These are phyloP conservation scores for Saturnia pavonia DNA, from an alignment of 2,888 invertebrate genomes.

Conservation along the genomic window DNA sequence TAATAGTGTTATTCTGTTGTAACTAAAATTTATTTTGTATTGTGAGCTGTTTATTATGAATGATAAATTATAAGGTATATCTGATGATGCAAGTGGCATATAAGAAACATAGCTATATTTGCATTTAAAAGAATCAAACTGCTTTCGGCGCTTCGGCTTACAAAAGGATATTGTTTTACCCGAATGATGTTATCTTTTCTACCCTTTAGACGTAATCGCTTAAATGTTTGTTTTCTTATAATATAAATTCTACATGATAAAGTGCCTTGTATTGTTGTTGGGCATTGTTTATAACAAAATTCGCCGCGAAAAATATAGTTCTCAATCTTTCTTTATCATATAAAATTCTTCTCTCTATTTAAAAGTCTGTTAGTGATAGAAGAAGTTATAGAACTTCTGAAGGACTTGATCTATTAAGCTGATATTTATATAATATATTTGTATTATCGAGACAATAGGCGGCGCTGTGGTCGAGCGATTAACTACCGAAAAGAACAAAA, in stretches of 20 bases:
- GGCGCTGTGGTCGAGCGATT: no score
- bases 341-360: no score
- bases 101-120: not conserved
- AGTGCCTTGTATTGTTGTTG: no score
- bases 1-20: no score
- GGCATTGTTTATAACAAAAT: not conserved
- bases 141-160: constrained; percentile 3
- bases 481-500: no score
- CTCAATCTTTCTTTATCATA: no score
- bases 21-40: not conserved
- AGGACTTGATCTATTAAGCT: no score
- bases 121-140: not conserved
- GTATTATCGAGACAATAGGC: no score
- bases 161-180: constrained; percentile 6
- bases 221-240: not conserved
- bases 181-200: not conserved
- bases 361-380: no score
- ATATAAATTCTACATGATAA: constrained; percentile 1
- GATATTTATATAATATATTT: no score
- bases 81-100: not conserved
- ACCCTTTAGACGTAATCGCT: not conserved
- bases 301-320: not conserved
- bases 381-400: no score
- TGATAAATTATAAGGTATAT: constrained; percentile 5
- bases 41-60: not conserved